These are phyloP conservation scores for Hiodon tergisus DNA, from an alignment of 2,113 vertebrate genomes.

Conservation along the genomic window DNA sequence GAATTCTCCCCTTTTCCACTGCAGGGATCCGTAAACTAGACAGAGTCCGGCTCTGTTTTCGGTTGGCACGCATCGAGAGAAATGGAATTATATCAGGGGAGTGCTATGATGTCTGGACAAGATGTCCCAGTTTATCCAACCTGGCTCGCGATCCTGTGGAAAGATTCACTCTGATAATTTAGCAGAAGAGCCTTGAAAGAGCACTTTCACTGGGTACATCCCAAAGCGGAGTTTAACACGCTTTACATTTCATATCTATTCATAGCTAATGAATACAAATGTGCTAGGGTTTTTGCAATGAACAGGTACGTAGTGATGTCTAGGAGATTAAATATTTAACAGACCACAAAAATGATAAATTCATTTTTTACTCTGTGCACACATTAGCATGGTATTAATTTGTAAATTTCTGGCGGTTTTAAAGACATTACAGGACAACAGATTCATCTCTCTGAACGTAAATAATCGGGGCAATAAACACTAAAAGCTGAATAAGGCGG, in stretches of 20 bases:
- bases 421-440: no score
- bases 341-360: no score
- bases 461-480: no score
- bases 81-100: conserved; percentile 18
- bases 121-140: conserved; percentile 14
- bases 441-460: no score
- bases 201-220: not conserved
- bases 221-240: no score
- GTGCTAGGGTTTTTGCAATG: no score
- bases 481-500: no score
- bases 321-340: no score
- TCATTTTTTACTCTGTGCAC: no score
- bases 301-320: no score
- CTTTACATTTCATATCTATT: not conserved
- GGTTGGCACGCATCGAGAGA: conserved; percentile 6
- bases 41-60: not conserved
- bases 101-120: conserved; percentile 21
- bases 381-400: no score
- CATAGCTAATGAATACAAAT: not conserved
- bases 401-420: no score
- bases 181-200: not conserved
- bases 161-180: not conserved
- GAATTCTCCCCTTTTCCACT: not conserved
- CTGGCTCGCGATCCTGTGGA: conserved; percentile 5
- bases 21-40: not conserved